Conservation (phyloP, 2,113 vertebrate genomes). For the Platycercus adscitus region DNA sequence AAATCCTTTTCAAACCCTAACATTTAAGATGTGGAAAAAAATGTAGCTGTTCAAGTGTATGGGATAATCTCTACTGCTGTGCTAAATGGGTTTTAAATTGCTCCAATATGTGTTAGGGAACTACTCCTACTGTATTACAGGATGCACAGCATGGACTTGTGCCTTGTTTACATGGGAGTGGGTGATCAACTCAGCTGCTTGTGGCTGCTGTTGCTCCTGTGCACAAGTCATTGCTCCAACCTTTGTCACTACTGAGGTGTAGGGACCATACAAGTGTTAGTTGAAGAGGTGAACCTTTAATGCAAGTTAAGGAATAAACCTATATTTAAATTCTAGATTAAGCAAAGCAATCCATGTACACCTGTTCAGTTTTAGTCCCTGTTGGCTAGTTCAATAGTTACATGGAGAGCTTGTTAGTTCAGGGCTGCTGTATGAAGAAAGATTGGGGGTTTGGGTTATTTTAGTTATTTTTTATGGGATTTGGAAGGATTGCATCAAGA, state of each 20-base stretch:
- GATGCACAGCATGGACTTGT: neutral
- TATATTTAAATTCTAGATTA: neutral
- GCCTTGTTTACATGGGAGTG: neutral
- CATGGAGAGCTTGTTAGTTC: neutral
- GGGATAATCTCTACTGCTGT: neutral
- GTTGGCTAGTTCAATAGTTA: neutral
- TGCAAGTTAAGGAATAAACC: neutral
- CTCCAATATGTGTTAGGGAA: neutral
- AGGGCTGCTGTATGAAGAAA: neutral
- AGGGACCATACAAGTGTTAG: fast-evolving
- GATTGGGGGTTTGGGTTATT: neutral
- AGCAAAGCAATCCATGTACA: neutral
- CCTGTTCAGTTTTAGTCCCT: neutral
- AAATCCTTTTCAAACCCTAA: neutral
- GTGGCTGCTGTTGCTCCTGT: neutral
- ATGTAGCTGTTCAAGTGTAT: neutral
- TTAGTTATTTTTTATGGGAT: neutral
- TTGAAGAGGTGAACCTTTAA: neutral
- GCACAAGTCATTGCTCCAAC: neutral
- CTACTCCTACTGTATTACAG: neutral
- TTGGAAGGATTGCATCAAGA: neutral
- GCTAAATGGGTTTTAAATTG: neutral
- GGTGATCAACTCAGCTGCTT: neutral
- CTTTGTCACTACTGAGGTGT: neutral
- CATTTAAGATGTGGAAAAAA: neutral